Evolutionary conservation across 2,113 vertebrate species (phyloP), one percentile per base, ranked within the genome.

Genomic region (Macquaria ambigua): DNA sequence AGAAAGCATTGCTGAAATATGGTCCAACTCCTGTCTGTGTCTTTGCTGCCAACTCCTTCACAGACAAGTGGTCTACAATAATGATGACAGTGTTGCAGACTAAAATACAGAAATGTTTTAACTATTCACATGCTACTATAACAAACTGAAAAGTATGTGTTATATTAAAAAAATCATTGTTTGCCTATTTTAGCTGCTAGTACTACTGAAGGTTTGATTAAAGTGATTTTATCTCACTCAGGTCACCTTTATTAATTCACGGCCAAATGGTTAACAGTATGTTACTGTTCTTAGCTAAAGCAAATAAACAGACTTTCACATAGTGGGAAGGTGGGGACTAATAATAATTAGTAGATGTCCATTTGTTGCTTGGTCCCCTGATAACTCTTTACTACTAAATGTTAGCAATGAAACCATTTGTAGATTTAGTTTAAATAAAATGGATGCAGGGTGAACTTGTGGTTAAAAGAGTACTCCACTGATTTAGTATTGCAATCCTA

Each of bases 1-100:
- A 61, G 41, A 87, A 41, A 80, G 66, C 37, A 3, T 39, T n/a
- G 46, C 70, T 76, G 70, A 82, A 64, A 68, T 72, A 68, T 63
- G 73, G 11, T 64, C n/a, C 37, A 55, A 77, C 66, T 69, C 31
- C 10, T 67, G 39, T 61, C 55, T 84, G 66, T 0, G n/a, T 0
- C 50, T 76, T 59, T 69, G 61, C 64, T 56, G 70, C 53, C 62
- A 74, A 25, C 43, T 39, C 46, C 37, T 56, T 74, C 62, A 52
- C 23, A 74, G 28, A 64, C 21, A 43, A 43, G 61, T 69, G 56
- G 31, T 71, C 53, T 64, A 50, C 56, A 53, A 73, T 71, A 66
- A 52, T 37, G 59, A 70, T 77, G 73, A 64, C 61, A 25, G 61
- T 25, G 21, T 39, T 53, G 48, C 46, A 31, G 18, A 31, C 23